These are phyloP conservation scores for Monopis laevigella DNA, from an alignment of 2,888 invertebrate genomes.

Conservation along the genomic window DNA sequence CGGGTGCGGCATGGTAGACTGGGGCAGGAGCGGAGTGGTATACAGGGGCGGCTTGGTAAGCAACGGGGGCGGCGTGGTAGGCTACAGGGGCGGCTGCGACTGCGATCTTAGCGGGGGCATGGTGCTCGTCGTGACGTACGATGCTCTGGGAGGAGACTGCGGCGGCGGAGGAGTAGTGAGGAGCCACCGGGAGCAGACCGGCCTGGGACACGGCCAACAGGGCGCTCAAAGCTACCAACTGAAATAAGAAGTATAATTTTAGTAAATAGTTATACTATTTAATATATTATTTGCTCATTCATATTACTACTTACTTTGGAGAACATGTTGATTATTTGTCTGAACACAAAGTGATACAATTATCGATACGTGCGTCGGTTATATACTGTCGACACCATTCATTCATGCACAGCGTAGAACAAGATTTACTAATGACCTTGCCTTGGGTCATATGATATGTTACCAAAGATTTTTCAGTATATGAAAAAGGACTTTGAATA, in stretches of 20 bases:
- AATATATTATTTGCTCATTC: neutral
- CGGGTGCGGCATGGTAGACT: constrained; percentile 20
- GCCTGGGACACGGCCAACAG: constrained; percentile 25
- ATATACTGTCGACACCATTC: too few relatives aligned
- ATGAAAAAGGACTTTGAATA: too few relatives aligned
- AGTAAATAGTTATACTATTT: too few relatives aligned
- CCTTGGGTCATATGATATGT: too few relatives aligned
- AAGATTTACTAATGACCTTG: too few relatives aligned
- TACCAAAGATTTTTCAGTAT: too few relatives aligned
- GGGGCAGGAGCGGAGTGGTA: constrained; percentile 24
- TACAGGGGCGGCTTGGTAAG: constrained; percentile 15
- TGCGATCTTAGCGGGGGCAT: constrained; percentile 26
- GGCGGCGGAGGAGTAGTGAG: constrained; percentile 43
- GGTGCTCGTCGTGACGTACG: constrained; percentile 28
- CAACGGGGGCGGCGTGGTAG: constrained; percentile 26
- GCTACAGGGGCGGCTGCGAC: constrained; percentile 21
- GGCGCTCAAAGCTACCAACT: constrained; percentile 14
- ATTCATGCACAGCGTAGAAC: too few relatives aligned
- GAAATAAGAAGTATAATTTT: constrained; percentile 3
- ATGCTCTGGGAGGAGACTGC: constrained; percentile 35
- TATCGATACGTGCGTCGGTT: too few relatives aligned
- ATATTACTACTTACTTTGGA: constrained; percentile 22
- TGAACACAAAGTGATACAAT: too few relatives aligned
- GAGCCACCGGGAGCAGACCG: constrained; percentile 42
- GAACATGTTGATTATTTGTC: constrained; percentile 23